Conservation (phyloP, 2,888 invertebrate genomes). For the Tinea pellionella region DNA sequence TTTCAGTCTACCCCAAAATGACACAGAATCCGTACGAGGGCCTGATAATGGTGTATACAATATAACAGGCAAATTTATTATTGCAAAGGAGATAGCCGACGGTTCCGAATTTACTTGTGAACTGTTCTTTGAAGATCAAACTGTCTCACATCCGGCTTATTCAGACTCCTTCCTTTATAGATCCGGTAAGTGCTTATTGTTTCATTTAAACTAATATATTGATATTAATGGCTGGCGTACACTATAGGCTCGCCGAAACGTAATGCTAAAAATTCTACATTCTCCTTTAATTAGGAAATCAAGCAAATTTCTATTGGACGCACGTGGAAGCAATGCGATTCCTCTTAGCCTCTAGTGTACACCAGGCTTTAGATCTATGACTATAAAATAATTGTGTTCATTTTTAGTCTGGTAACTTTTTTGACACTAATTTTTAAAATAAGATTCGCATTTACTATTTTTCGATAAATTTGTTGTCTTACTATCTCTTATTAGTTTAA, state of each 20-base stretch:
- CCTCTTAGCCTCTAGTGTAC: too few relatives aligned
- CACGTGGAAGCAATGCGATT: too few relatives aligned
- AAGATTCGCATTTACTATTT: neutral
- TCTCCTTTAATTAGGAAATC: too few relatives aligned
- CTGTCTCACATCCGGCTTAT: constrained; percentile 32
- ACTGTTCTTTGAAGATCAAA: constrained; percentile 30
- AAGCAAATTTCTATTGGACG: too few relatives aligned
- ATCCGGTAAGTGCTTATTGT: neutral
- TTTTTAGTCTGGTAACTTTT: neutral
- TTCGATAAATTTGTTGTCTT: too few relatives aligned
- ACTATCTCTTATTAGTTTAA: too few relatives aligned
- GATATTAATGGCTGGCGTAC: neutral
- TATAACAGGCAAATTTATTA: constrained; percentile 27
- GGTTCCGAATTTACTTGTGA: constrained; percentile 37
- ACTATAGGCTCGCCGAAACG: too few relatives aligned
- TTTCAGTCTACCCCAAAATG: constrained; percentile 27
- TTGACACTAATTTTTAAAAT: neutral
- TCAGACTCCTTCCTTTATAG: neutral
- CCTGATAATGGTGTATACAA: constrained; percentile 30
- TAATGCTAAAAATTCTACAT: too few relatives aligned
- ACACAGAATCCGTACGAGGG: constrained; percentile 24
- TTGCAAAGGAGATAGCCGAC: constrained; percentile 23
- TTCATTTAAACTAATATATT: neutral
- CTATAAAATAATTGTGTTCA: too few relatives aligned
- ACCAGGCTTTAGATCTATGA: too few relatives aligned